These are phyloP conservation scores for Eupristina koningsbergeri DNA, from an alignment of 1,140 invertebrate genomes.

Conservation along the genomic window DNA sequence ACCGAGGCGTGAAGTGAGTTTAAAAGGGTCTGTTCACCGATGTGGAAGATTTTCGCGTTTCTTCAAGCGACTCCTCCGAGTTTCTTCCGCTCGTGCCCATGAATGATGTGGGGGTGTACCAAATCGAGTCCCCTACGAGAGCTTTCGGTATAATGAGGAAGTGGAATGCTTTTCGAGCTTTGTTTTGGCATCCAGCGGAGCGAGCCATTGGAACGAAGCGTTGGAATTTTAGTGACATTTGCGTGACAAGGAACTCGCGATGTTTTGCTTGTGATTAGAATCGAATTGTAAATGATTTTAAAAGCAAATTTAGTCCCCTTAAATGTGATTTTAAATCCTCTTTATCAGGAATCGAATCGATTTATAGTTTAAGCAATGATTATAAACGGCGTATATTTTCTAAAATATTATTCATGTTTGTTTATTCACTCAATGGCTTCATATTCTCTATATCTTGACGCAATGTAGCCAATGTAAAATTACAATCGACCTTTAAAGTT, in stretches of 20 bases:
- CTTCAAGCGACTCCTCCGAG: neutral
- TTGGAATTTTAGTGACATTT: slow-evolving; percentile 2
- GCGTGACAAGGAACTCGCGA: neutral
- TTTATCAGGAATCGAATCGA: neutral
- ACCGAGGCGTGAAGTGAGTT: slow-evolving; percentile 32
- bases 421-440: neutral
- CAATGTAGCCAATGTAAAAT: neutral
- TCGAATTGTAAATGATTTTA: neutral
- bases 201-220: neutral
- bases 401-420: neutral
- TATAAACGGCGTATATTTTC: neutral
- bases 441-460: too few species aligned
- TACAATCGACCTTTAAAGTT: too few species aligned
- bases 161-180: slow-evolving; percentile 14
- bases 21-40: slow-evolving; percentile 37
- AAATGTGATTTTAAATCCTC: neutral
- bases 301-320: neutral
- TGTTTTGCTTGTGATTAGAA: slow-evolving; percentile 3
- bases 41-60: slow-evolving; percentile 42
- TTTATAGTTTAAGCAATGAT: neutral
- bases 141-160: slow-evolving; percentile 11
- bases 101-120: neutral
- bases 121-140: neutral
- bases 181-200: slow-evolving; percentile 17
- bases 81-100: neutral